Conservation (phyloP, 2,888 invertebrate genomes). For the Venusia cambrica region DNA sequence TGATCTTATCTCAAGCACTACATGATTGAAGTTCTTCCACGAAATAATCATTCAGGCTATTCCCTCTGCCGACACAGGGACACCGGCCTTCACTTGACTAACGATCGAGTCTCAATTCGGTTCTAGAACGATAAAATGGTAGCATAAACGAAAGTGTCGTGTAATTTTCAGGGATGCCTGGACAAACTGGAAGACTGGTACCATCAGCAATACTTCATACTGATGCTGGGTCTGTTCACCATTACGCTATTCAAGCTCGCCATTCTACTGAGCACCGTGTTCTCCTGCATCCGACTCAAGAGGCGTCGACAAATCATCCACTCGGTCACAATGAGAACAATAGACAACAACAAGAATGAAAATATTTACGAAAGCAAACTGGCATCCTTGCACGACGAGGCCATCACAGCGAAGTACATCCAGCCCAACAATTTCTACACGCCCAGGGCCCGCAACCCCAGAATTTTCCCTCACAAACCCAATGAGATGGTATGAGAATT, state of each 20-base stretch:
- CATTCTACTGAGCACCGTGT: constrained; percentile 85
- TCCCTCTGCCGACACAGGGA: too few relatives aligned
- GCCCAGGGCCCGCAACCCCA: constrained; percentile 68
- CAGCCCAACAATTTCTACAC: constrained; percentile 76
- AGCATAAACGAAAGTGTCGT: too few relatives aligned
- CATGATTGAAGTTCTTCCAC: too few relatives aligned
- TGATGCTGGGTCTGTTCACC: constrained; percentile 84
- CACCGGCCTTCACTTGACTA: too few relatives aligned
- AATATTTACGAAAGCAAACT: constrained; percentile 66
- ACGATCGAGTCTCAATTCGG: too few relatives aligned
- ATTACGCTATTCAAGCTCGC: constrained; percentile 87
- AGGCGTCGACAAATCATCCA: constrained; percentile 71
- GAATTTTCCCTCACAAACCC: constrained; percentile 68
- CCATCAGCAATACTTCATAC: constrained; percentile 86
- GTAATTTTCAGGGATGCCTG: constrained; percentile 85
- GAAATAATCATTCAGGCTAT: too few relatives aligned
- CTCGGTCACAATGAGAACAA: constrained; percentile 58
- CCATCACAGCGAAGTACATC: constrained; percentile 67
- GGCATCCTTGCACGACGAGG: constrained; percentile 51
- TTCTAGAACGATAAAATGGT: too few relatives aligned
- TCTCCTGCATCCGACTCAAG: constrained; percentile 85
- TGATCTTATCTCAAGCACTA: too few relatives aligned
- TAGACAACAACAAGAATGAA: constrained; percentile 61
- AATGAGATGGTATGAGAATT: constrained; percentile 79
- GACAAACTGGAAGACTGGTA: constrained; percentile 88